Conservation (phyloP, 2,888 invertebrate species). For the Harpalus rufipes region DNA sequence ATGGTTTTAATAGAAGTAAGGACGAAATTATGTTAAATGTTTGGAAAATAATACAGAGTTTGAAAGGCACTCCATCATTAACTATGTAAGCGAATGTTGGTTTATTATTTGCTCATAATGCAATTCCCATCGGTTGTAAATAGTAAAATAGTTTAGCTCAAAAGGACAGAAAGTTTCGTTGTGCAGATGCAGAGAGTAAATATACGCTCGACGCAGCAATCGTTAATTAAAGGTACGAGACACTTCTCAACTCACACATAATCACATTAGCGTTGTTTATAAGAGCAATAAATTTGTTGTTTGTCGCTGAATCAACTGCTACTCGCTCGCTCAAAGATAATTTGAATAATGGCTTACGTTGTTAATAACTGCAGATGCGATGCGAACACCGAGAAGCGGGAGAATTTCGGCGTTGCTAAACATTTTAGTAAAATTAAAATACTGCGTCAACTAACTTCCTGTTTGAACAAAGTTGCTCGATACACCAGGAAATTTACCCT, state of each 20-base stretch:
- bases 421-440: constrained; percentile 60
- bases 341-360: constrained; percentile 59
- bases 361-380: constrained; percentile 60
- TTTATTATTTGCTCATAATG: background rate
- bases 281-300: constrained; percentile 61
- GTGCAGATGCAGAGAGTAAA: background rate
- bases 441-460: constrained; percentile 33
- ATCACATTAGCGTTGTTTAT: constrained; percentile 59
- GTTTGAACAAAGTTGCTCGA: constrained; percentile 53
- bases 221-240: constrained; percentile 42
- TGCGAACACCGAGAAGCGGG: constrained; percentile 13
- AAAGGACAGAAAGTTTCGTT: background rate
- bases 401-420: constrained; percentile 47
- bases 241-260: constrained; percentile 50
- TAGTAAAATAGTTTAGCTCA: background rate
- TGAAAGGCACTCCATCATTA: too few relatives aligned
- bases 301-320: constrained; percentile 59
- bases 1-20: too few relatives aligned
- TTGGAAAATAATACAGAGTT: too few relatives aligned
- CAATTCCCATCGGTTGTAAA: background rate
- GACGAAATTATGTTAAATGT: too few relatives aligned
- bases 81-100: background rate
- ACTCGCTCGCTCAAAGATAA: constrained; percentile 52
- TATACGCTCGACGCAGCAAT: constrained; percentile 16
- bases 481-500: constrained; percentile 24